Percentiles rank a stretch among this genome's conserved stretches.
phyloP scores from a whole-genome alignment of 2,888 invertebrate genomes.

The Dendrolimus houi region DNA sequence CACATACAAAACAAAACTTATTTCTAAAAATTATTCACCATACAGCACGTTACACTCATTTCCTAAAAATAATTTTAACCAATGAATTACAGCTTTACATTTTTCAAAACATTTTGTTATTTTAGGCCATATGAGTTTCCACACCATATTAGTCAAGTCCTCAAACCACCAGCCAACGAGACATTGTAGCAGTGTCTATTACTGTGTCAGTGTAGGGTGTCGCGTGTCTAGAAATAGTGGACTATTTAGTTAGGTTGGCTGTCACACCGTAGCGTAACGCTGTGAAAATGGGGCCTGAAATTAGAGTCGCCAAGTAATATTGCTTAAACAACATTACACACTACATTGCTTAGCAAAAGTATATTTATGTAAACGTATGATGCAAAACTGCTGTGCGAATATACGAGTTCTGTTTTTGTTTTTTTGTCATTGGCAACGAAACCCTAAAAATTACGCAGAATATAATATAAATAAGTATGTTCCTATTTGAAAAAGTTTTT shows the following conservation, averaged over 20 bases:
- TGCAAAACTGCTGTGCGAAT: neutral
- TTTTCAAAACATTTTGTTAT: neutral
- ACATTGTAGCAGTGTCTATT: slow-evolving; percentile 46
- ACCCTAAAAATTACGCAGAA: neutral
- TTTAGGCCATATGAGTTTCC: slow-evolving; percentile 37
- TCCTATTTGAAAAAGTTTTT: no score
- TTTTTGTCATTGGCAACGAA: neutral
- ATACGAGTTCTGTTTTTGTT: neutral
- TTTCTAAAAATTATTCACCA: no score
- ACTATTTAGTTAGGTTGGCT: slow-evolving; percentile 39
- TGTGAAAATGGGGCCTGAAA: neutral
- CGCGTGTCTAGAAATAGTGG: slow-evolving; percentile 55
- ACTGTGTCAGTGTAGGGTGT: slow-evolving; percentile 48
- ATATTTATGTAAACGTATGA: no score
- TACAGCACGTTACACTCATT: no score
- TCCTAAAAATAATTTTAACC: neutral
- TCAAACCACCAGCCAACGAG: slow-evolving; percentile 10
- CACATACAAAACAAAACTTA: no score
- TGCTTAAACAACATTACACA: neutral
- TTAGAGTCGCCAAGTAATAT: neutral
- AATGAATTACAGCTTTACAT: neutral
- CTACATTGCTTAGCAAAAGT: no score
- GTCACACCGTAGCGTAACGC: slow-evolving; percentile 30
- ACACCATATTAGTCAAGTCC: slow-evolving; percentile 59
- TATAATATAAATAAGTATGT: no score